A percentile compares a stretch with the other conserved stretches of the same genome.
phyloP scores from a whole-genome alignment of 2,113 vertebrate genomes.

The Protobothrops flavoviridis region DNA sequence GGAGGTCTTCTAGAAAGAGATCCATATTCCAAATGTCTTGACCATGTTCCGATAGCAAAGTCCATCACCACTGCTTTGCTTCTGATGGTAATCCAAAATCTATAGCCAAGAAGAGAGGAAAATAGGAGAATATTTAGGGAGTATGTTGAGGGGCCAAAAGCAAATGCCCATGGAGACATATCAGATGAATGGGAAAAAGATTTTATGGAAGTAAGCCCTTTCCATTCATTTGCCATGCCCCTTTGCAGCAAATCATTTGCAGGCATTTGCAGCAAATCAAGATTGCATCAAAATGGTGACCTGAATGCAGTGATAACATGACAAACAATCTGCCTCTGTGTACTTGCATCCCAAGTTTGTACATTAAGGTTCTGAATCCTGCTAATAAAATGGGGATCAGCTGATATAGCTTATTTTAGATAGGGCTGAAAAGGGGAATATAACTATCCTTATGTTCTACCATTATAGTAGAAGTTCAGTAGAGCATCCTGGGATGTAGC shows the following conservation, averaged over 20 bases:
- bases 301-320: neutral
- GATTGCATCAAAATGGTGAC: neutral
- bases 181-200: neutral
- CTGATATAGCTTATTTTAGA: neutral
- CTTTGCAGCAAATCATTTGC: neutral
- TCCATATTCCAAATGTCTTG: neutral
- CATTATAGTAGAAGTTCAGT: neutral
- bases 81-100: no score
- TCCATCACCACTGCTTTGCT: neutral
- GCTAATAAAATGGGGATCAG: neutral
- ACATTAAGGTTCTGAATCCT: neutral
- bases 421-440: neutral
- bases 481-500: neutral
- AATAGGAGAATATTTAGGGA: no score
- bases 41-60: accelerated
- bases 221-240: no score
- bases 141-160: neutral
- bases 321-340: neutral
- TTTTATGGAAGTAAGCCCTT: no score
- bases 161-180: neutral
- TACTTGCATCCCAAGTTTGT: neutral
- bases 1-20: neutral
- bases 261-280: neutral
- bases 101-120: no score
- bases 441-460: neutral